Evolutionary conservation across 2,113 vertebrate species (phyloP).

Genomic region (Cyphomyrus plagiostoma): DNA sequence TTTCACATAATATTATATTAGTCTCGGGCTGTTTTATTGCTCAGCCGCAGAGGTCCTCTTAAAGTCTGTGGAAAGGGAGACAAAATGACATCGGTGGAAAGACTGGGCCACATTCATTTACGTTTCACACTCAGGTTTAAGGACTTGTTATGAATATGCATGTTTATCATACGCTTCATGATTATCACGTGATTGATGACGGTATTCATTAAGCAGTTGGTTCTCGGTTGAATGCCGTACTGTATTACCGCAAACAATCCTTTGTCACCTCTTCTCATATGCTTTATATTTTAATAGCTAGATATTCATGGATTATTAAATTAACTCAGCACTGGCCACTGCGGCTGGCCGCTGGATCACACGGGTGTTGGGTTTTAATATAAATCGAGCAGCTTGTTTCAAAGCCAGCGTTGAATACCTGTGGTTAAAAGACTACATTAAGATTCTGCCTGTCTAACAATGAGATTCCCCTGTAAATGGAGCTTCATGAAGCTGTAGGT

Average conservation of each 20-base stretch:
- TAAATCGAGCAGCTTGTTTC: neutral
- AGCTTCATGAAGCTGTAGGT: neutral
- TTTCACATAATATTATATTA: slow-evolving; percentile 52
- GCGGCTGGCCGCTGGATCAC: neutral
- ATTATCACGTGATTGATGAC: neutral
- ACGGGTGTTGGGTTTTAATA: neutral
- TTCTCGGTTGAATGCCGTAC: neutral
- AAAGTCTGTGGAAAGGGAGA: neutral
- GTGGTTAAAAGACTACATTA: neutral
- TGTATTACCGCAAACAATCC: neutral
- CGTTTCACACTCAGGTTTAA: neutral
- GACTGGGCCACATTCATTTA: neutral
- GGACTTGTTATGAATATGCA: neutral
- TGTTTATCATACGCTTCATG: neutral
- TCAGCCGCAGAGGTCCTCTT: slow-evolving; percentile 30
- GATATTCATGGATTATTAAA: neutral
- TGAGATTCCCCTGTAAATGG: neutral
- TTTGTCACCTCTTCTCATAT: neutral
- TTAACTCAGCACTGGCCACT: neutral
- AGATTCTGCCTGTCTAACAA: neutral
- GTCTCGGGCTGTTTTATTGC: slow-evolving; percentile 51
- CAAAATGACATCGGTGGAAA: neutral
- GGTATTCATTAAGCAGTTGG: neutral
- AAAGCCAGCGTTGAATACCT: neutral
- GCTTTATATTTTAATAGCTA: neutral